Evolutionary conservation across 2,113 vertebrate genomes (phyloP), one percentile per base, ranked within the genome.

Genomic region (Tragelaphus scriptus): DNA sequence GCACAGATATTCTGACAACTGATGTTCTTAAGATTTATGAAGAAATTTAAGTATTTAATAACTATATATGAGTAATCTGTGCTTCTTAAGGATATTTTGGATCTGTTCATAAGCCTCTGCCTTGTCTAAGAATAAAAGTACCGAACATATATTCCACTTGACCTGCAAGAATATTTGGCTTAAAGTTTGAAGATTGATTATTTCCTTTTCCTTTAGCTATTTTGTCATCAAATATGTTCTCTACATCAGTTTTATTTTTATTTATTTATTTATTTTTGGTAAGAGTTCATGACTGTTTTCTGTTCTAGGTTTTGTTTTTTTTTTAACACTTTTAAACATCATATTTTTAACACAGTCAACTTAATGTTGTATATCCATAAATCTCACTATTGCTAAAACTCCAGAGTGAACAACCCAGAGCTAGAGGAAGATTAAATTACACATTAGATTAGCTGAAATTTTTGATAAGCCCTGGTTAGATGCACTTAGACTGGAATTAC

Each of bases 31-130:
- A 96, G 36, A 97, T 96, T 94, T 98, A 95, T 88, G 84, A 98
- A 98, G 90, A 98, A 98, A 97, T 94, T 59, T 95, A 98, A 77
- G 91, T 97, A 95, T 82, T 96, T 98, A 97, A 98, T 97, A 98
- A 97, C 92, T 13, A 9, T n/a, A 25, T 94, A 58, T 47, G 30
- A 95, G 8, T 3, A 68, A 90, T 53, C 49, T 75, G 79, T 30
- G 3, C 88, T 95, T 91, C 68, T 91, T 96, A 91, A 89, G 53
- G 88, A 97, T 91, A 61, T 94, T 97, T 97, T 87, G 98, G 94
- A 17, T 86, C 32, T 58, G 1, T 68, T 40, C 36, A 95, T 49
- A 10, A 96, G 81, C 32, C 47, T 95, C 28, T 94, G 30, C 10
- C 7, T 87, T 95, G 61, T 77, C 81, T 88, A 75, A 90, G 53